Conservation (phyloP, 2,888 invertebrate genomes). For the Agriopis aurantiaria region DNA sequence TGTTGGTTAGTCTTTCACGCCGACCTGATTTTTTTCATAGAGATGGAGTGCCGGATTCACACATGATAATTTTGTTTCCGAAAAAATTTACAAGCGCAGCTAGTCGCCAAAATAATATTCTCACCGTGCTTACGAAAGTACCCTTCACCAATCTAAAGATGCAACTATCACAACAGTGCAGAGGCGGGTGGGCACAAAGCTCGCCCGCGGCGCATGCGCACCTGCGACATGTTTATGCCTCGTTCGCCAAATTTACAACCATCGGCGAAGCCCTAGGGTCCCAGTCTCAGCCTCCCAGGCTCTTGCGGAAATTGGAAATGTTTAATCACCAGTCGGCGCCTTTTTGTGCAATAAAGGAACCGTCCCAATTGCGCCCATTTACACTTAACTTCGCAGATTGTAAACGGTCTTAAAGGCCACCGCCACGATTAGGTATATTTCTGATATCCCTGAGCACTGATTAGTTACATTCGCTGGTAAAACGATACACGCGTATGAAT, state of each 20-base stretch:
- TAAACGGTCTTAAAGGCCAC: constrained; percentile 63
- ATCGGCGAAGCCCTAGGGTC: constrained; percentile 42
- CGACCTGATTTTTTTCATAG: too few species aligned
- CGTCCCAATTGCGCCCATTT: constrained; percentile 50
- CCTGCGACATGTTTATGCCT: constrained; percentile 80
- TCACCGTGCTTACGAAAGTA: neutral
- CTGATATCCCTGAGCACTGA: constrained; percentile 53
- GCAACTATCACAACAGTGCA: constrained; percentile 23
- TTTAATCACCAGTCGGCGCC: constrained; percentile 75
- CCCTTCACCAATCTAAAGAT: constrained; percentile 1
- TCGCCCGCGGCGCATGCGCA: constrained; percentile 62
- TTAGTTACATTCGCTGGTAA: constrained; percentile 54
- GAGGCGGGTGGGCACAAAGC: constrained; percentile 61
- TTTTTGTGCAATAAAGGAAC: constrained; percentile 57
- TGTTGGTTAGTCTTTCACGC: too few species aligned
- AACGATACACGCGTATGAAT: constrained; percentile 19
- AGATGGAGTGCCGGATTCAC: too few species aligned
- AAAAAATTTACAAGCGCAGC: too few species aligned
- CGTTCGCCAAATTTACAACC: constrained; percentile 77
- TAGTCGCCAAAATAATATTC: too few species aligned
- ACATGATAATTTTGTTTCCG: too few species aligned
- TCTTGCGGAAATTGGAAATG: constrained; percentile 73
- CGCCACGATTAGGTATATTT: constrained; percentile 65
- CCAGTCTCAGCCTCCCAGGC: constrained; percentile 37
- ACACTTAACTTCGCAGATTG: constrained; percentile 61